A percentile compares a stretch with the other conserved stretches of the same genome.
Evolutionary conservation across 64 coral and sea anemone genomes (phyloP).

Genomic region (Dendronephthya gigantea): DNA sequence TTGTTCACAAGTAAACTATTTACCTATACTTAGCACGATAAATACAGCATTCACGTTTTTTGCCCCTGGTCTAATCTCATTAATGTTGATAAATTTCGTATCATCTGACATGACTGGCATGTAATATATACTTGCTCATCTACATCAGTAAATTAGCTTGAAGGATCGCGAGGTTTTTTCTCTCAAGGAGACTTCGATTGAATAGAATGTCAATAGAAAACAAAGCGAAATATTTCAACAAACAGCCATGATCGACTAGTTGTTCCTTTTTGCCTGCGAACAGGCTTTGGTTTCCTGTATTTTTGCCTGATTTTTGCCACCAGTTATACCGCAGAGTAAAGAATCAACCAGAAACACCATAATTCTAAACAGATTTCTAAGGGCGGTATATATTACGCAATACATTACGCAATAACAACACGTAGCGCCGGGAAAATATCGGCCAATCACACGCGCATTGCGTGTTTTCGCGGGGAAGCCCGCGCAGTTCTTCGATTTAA

Average conservation of each 20-base stretch:
- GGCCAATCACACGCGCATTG: neutral
- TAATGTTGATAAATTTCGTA: slow-evolving; percentile 40
- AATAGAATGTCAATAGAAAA: no score
- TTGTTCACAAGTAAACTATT: no score
- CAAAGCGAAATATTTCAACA: no score
- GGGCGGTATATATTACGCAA: no score
- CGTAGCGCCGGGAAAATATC: neutral
- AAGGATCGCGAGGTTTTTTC: neutral
- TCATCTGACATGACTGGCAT: slow-evolving; percentile 7
- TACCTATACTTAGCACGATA: slow-evolving; percentile 90
- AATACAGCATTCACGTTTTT: slow-evolving; percentile 93
- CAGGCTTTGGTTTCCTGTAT: no score
- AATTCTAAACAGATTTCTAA: no score
- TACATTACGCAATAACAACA: no score
- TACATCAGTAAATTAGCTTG: neutral
- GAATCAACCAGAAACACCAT: no score
- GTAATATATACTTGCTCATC: neutral
- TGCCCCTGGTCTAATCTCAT: slow-evolving; percentile 70
- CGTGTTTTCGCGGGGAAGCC: slow-evolving; percentile 11
- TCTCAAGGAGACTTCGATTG: neutral
- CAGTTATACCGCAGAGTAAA: no score
- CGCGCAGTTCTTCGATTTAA: slow-evolving; percentile 4
- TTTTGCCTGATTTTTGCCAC: no score
- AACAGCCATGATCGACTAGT: no score
- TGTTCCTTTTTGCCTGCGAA: no score